Base-by-base conservation (phyloP, 1,140 invertebrate genomes). In the Heliothis virescens region DNA sequence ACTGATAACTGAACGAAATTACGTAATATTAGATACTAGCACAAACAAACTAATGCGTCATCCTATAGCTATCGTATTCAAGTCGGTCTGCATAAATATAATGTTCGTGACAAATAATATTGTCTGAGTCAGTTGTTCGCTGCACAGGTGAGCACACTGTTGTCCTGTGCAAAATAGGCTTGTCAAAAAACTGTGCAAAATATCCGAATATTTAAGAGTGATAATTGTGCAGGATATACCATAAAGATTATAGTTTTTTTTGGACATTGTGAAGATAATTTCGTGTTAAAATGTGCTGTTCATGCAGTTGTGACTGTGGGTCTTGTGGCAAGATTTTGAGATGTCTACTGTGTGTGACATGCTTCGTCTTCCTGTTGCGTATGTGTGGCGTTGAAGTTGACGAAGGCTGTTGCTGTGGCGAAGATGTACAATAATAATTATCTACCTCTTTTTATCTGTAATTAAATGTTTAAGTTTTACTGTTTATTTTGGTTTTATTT, bases 301-400 rank as follows among this genome's bases (percentile, higher is more conserved):
- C 81, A 13, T 92, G 91, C 53, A 82, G 75, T 52, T 91, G 91
- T 59, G 79, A 83, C 41, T 87, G 86, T 69, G 86, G 86, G 0
- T 62, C 82, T 1, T 91, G 90, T 26, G 87, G 90, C 1, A 88
- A 90, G 63, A 82, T 90, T 3, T 48, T 92, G 3, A 85, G 85
- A 50, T 92, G 91, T 75, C 65, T 92, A 0, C 72, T 91, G 1
- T 92, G 91, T 60, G 84, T 92, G 0, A 89, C 87, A 0, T 73
- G 86, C 1, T 86, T 85, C 15, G 87, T 90, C 41, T 90, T 89
- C 29, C 62, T 92, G 7, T 48, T 89, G 29, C 89, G 81, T 69
- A 83, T 89, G 82, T 92, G 90, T n/a, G 91, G 91, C 0, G 83
- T 90, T 0, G 89, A 91, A 41, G 74, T 87, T 0, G 85, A 88